These are phyloP conservation scores for Malacosoma neustria DNA, from an alignment of 2,888 invertebrate genomes.

Conservation along the genomic window DNA sequence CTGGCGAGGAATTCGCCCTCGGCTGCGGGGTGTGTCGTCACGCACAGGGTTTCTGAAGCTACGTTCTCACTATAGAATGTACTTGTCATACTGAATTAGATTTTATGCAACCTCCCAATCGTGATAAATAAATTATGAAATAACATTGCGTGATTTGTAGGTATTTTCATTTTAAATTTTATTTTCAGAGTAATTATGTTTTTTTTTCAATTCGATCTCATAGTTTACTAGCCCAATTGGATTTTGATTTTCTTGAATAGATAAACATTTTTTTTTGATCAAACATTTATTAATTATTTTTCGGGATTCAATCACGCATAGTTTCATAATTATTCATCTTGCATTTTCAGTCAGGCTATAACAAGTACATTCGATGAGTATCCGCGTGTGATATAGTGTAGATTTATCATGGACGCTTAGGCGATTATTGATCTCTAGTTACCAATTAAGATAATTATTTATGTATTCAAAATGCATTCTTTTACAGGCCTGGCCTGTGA, in stretches of 20 bases:
- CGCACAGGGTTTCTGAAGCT: constrained; percentile 54
- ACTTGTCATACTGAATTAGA: neutral
- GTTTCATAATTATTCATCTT: too few species aligned
- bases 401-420: neutral
- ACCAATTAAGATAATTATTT: too few species aligned
- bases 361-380: neutral
- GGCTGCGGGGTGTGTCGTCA: constrained; percentile 99
- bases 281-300: too few species aligned
- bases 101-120: neutral
- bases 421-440: neutral
- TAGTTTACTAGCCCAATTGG: too few species aligned
- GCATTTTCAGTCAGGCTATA: neutral
- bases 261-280: too few species aligned
- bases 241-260: too few species aligned
- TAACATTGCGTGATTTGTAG: neutral
- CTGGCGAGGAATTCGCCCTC: constrained; percentile 98
- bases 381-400: neutral
- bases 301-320: too few species aligned
- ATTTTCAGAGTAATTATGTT: too few species aligned
- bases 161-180: too few species aligned
- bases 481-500: too few species aligned
- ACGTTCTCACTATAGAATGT: neutral
- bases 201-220: too few species aligned
- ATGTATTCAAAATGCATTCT: too few species aligned
- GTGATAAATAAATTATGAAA: neutral